Evolutionary conservation across 2,113 vertebrate genomes (phyloP).

Genomic region (Eleginops maclovinus): DNA sequence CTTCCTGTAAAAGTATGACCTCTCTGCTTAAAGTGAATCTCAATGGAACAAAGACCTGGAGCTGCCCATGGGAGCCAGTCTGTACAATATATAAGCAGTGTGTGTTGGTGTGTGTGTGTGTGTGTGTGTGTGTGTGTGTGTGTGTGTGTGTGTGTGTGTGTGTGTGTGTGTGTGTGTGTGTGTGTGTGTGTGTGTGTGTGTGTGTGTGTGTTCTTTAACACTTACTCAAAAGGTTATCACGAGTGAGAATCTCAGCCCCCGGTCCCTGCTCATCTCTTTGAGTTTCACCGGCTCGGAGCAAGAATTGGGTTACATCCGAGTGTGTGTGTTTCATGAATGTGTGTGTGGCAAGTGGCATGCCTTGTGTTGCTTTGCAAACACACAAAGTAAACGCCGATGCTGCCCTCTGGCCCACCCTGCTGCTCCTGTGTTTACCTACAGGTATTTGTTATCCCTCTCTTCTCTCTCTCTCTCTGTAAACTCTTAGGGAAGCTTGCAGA

Average conservation of each 20-base stretch:
- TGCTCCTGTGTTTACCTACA: slow-evolving; percentile 72
- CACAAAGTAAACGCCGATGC: slow-evolving; percentile 64
- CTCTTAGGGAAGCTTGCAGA: slow-evolving; percentile 63
- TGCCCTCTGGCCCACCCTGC: slow-evolving; percentile 56
- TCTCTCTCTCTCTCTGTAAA: slow-evolving; percentile 52
- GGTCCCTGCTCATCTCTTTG: slow-evolving; percentile 85
- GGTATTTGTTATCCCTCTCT: slow-evolving; percentile 74
- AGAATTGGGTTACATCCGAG: slow-evolving; percentile 83
- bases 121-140: slow-evolving; percentile 48
- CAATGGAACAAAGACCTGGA: slow-evolving; percentile 84
- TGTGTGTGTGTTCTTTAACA: slow-evolving; percentile 53
- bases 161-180: slow-evolving; percentile 23
- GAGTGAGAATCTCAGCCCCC: slow-evolving; percentile 81
- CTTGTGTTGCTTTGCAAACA: slow-evolving; percentile 72
- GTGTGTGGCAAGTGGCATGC: slow-evolving; percentile 61
- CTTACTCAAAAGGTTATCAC: slow-evolving; percentile 85
- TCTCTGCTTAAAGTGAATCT: slow-evolving; percentile 63
- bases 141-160: slow-evolving; percentile 35
- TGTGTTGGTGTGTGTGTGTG: slow-evolving; percentile 35
- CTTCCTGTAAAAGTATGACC: slow-evolving; percentile 82
- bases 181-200: slow-evolving; percentile 24
- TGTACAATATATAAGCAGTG: slow-evolving; percentile 20
- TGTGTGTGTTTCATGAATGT: slow-evolving; percentile 69
- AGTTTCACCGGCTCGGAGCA: slow-evolving; percentile 75
- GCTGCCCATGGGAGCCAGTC: slow-evolving; percentile 74